Evolutionary conservation across 2,113 vertebrate species (phyloP), one percentile per base, ranked within the genome.

Genomic region (Heteronetta atricapilla): DNA sequence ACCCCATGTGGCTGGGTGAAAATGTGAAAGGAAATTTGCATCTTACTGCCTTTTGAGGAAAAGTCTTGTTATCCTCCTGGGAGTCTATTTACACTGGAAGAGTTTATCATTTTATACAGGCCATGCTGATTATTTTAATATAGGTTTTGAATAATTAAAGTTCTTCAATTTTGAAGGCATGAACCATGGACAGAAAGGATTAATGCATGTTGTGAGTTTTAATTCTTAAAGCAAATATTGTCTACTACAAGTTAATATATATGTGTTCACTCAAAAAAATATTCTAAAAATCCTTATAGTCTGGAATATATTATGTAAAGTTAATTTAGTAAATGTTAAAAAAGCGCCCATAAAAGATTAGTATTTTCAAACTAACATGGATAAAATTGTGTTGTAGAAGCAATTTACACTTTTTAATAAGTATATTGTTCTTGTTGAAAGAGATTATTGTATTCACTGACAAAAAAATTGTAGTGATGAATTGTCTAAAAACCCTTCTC

Each of bases 331-430:
- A 93, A 60, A 55, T 63, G 40, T 95, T 93, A 82, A 74, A 97
- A 96, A 96, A 93, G 74, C 78, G 88, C 22, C 42, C 38, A 84
- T 90, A 68, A 95, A 92, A 94, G 82, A 96, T 97, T 94, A 96
- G 53, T 79, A 95, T 97, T 98, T 97, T 94, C 91, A 94, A 97
- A 90, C 15, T 48, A 92, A 96, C 62, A 67, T 83, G 68, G 89
- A 93, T 95, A 95, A 95, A 97, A 96, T 44, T 91, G 26, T 84
- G 94, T 96, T 96, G 92, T 89, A 95, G 95, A 79, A 97, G 88
- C 95, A 98, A 98, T 98, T 98, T 97, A 97, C 88, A 96, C 91
- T 96, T 97, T 98, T 96, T 97, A 98, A 97, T 97, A 97, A 98
- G 86, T 91, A 88, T 95, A 98, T 97, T 98, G 95, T 98, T 98